Evolutionary conservation across 2,888 invertebrate species (phyloP).

Genomic region (Acleris emargana): DNA sequence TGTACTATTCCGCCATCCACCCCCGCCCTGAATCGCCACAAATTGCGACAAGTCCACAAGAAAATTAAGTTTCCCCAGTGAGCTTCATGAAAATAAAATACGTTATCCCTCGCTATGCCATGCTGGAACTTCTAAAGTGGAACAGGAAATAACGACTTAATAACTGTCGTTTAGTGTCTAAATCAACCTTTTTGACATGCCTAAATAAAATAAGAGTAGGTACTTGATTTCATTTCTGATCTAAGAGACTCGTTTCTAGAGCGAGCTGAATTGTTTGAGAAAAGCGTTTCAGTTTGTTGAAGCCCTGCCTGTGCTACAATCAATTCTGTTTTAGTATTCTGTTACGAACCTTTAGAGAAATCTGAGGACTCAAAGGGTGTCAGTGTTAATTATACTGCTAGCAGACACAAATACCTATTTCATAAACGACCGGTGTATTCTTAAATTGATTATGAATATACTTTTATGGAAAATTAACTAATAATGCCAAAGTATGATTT

Average conservation of each 20-base stretch:
- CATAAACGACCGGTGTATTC: slow-evolving; percentile 14
- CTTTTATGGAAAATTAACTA: too few relatives aligned
- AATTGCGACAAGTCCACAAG: slow-evolving; percentile 36
- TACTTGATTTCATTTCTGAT: slow-evolving; percentile 2
- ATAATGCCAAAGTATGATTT: too few relatives aligned
- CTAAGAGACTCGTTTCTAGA: slow-evolving; percentile 15
- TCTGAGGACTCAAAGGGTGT: slow-evolving; percentile 30
- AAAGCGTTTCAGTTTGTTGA: slow-evolving; percentile 7
- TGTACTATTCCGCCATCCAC: slow-evolving; percentile 8
- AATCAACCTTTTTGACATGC: slow-evolving; percentile 22
- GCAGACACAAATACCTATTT: slow-evolving; percentile 28
- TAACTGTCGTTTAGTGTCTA: slow-evolving; percentile 30
- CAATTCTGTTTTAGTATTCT: slow-evolving; percentile 33
- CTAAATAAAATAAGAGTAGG: slow-evolving; percentile 19
- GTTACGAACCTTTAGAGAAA: slow-evolving; percentile 22
- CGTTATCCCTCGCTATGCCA: slow-evolving; percentile 13
- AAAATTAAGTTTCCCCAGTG: slow-evolving; percentile 33
- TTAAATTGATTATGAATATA: slow-evolving; percentile 11
- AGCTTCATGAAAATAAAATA: slow-evolving; percentile 34
- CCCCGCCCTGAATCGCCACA: slow-evolving; percentile 25
- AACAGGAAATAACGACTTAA: slow-evolving; percentile 32
- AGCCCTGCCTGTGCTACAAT: slow-evolving; percentile 15
- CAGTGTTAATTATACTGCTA: slow-evolving; percentile 29
- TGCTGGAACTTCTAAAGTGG: slow-evolving; percentile 19
- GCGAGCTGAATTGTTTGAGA: slow-evolving; percentile 13